A percentile compares a stretch with the other conserved stretches of the same genome.
Conservation (phyloP, 2,888 invertebrate genomes). For the Dascillus cervinus region DNA sequence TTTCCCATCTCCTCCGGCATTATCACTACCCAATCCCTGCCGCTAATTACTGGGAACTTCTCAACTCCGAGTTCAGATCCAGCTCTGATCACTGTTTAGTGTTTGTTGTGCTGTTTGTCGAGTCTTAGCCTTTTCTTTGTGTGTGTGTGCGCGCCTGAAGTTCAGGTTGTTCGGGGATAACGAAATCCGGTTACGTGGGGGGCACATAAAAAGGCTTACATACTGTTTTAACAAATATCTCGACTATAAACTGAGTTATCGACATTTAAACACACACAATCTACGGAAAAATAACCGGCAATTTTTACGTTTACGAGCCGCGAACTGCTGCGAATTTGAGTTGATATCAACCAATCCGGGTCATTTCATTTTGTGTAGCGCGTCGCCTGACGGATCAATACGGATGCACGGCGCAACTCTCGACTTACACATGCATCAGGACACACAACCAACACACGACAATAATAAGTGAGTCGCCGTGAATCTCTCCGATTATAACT, state of each 20-base stretch:
- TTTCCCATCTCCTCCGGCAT: slow-evolving; percentile 37
- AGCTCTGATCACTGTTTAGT: slow-evolving; percentile 34
- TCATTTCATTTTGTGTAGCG: slow-evolving; percentile 31
- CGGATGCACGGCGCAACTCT: slow-evolving; percentile 17
- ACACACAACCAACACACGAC: slow-evolving; percentile 12
- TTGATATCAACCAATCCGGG: slow-evolving; percentile 37
- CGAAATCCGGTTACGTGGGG: too few species aligned
- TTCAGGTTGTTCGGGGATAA: too few species aligned
- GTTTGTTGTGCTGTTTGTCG: slow-evolving; percentile 33
- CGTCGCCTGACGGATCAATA: slow-evolving; percentile 24
- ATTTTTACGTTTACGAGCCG: slow-evolving; percentile 39
- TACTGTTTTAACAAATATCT: slow-evolving; percentile 19
- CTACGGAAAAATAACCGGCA: slow-evolving; percentile 35
- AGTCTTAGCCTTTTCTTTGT: slow-evolving; percentile 20
- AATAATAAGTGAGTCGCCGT: slow-evolving; percentile 8
- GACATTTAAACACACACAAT: slow-evolving; percentile 29
- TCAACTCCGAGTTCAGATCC: slow-evolving; percentile 22
- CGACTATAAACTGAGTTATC: slow-evolving; percentile 19
- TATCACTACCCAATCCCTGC: slow-evolving; percentile 36
- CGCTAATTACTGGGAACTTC: slow-evolving; percentile 39
- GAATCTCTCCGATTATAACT: slow-evolving; percentile 4
- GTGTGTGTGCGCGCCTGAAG: too few species aligned
- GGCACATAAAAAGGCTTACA: too few species aligned
- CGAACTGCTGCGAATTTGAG: slow-evolving; percentile 34
- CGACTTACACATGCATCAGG: slow-evolving; percentile 16